A percentile compares a stretch with the other conserved stretches of the same genome.
These are phyloP conservation scores for Hipposideros larvatus DNA, from an alignment of 2,797 vertebrate genomes.

Conservation along the genomic window DNA sequence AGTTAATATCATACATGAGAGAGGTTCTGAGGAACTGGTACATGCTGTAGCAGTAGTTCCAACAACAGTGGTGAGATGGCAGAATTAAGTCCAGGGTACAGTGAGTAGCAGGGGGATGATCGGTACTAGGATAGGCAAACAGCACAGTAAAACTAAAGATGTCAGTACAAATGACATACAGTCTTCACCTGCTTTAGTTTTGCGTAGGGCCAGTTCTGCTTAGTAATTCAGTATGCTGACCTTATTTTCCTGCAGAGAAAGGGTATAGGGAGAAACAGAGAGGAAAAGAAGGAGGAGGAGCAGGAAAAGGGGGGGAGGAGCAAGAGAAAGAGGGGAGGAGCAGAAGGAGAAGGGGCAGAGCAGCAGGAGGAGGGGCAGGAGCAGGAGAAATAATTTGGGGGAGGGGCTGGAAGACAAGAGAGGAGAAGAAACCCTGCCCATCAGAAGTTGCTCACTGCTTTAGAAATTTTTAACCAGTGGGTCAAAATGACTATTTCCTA, in stretches of 20 bases:
- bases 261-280: not conserved
- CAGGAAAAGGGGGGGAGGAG: not conserved
- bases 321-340: not conserved
- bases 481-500: constrained; percentile 43
- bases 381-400: not conserved
- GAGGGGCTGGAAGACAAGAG: not conserved
- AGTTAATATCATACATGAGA: constrained; percentile 12
- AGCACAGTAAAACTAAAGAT: not conserved
- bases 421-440: not conserved
- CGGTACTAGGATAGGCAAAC: not conserved
- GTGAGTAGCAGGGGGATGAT: not conserved
- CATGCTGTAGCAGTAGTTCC: not conserved
- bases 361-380: not conserved
- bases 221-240: not conserved
- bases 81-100: not conserved
- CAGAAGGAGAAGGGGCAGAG: not conserved
- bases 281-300: not conserved
- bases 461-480: not conserved
- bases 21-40: not conserved
- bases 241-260: not conserved
- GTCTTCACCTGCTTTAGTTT: not conserved
- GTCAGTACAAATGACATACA: not conserved
- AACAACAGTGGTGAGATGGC: not conserved
- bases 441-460: constrained; percentile 4
- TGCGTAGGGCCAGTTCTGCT: not conserved